phyloP scores from a whole-genome alignment of 92 coral and sea anemone species.

The Porites lobata region DNA sequence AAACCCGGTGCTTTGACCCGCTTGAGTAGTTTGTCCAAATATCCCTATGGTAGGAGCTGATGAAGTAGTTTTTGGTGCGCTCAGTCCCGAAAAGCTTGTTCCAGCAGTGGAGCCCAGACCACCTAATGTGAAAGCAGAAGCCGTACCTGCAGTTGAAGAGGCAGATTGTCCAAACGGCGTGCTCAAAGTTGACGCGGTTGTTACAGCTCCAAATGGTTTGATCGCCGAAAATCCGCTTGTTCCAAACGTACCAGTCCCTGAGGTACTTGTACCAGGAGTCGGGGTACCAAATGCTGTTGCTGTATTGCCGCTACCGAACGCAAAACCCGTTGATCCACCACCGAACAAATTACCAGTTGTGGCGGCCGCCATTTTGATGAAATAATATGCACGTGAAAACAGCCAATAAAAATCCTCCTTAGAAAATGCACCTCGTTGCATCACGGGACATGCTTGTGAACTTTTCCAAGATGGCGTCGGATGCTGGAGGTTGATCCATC shows the following conservation, averaged over 20 bases:
- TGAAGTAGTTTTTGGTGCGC: constrained; percentile 20
- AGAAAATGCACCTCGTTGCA: constrained; percentile 38
- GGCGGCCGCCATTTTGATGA: constrained; percentile 83
- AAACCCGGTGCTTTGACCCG: constrained; percentile 32
- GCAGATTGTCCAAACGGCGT: constrained; percentile 69
- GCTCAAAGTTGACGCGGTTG: constrained; percentile 49
- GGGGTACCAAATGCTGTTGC: constrained; percentile 37
- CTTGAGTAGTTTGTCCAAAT: constrained; percentile 44
- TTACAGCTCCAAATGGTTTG: constrained; percentile 59
- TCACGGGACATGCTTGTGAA: constrained; percentile 49
- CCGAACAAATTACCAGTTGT: constrained; percentile 42
- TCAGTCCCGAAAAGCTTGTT: constrained; percentile 21
- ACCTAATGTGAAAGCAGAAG: constrained; percentile 63
- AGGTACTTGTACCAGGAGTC: constrained; percentile 35
- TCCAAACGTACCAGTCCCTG: constrained; percentile 24
- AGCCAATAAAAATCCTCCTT: constrained; percentile 71
- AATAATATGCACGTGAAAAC: not conserved
- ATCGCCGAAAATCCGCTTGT: constrained; percentile 58
- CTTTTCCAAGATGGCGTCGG: constrained; percentile 48
- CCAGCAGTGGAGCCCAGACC: constrained; percentile 7
- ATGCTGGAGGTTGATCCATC: not conserved
- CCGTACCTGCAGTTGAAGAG: constrained; percentile 27
- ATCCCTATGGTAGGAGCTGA: constrained; percentile 30
- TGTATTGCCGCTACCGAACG: constrained; percentile 51
- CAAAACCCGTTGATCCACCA: constrained; percentile 48